These are phyloP conservation scores for Trichoplusia ni DNA, from an alignment of 1,140 invertebrate species.

Conservation along the genomic window DNA sequence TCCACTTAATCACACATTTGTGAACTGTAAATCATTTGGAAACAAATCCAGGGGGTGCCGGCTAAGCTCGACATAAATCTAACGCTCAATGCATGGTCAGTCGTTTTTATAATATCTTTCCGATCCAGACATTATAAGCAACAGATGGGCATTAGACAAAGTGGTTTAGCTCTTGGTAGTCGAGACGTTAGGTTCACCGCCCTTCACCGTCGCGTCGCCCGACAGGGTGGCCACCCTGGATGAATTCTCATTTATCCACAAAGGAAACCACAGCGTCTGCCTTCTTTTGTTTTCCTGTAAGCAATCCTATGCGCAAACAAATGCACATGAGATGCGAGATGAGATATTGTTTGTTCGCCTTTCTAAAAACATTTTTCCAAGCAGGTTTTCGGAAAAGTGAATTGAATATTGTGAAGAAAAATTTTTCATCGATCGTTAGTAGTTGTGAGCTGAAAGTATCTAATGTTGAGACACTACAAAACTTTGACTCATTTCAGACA, in stretches of 20 bases:
- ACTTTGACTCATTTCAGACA: too few species aligned
- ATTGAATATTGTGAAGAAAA: too few species aligned
- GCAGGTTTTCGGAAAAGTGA: too few species aligned
- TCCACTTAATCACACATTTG: too few species aligned
- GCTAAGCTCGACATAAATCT: not conserved
- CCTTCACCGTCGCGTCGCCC: constrained; percentile 42
- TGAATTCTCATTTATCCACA: constrained; percentile 20
- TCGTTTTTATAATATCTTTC: constrained; percentile 1
- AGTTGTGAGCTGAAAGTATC: too few species aligned
- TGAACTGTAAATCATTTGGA: too few species aligned
- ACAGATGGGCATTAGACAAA: constrained; percentile 3
- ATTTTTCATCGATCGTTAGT: too few species aligned
- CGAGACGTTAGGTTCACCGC: constrained; percentile 46
- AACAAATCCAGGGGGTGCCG: too few species aligned
- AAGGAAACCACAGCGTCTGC: constrained; percentile 9
- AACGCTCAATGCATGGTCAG: not conserved
- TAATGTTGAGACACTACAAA: too few species aligned
- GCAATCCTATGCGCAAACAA: constrained; percentile 8
- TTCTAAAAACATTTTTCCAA: too few species aligned
- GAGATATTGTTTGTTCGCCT: not conserved
- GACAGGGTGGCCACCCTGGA: constrained; percentile 22
- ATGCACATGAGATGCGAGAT: constrained; percentile 12
- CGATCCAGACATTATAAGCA: constrained; percentile 6
- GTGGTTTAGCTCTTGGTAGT: constrained; percentile 29
- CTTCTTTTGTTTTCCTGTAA: constrained; percentile 19